A percentile compares a stretch with the other conserved stretches of the same genome.
Conservation (phyloP, 1,140 invertebrate genomes). For the Drosophila sturtevanti region DNA sequence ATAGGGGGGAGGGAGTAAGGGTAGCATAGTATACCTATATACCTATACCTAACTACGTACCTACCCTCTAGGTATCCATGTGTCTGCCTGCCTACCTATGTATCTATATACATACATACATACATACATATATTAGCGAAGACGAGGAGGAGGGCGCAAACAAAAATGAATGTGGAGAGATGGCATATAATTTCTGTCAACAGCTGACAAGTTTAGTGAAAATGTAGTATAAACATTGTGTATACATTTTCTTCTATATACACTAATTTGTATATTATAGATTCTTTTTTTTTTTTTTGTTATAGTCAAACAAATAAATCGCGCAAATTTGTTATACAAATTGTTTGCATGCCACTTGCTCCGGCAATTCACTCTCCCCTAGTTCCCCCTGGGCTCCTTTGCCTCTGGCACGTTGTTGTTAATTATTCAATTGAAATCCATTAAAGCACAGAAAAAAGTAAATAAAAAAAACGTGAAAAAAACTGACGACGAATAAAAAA, state of each 20-base stretch:
- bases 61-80: too few relatives aligned
- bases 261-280: constrained; percentile 8
- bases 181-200: constrained; percentile 14
- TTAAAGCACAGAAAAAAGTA: constrained; percentile 57
- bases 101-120: background rate
- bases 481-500: background rate
- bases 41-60: constrained; percentile 7
- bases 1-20: background rate
- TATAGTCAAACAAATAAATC: constrained; percentile 60
- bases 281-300: background rate
- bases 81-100: background rate
- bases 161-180: background rate
- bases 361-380: background rate
- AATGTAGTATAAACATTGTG: constrained; percentile 15
- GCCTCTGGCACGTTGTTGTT: constrained; percentile 59
- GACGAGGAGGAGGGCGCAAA: too few relatives aligned
- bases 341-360: constrained; percentile 33
- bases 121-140: background rate
- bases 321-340: constrained; percentile 74
- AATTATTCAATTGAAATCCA: constrained; percentile 81
- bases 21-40: constrained; percentile 26
- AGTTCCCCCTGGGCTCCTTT: constrained; percentile 10
- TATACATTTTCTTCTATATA: constrained; percentile 9
- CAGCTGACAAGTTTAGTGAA: constrained; percentile 49
- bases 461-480: constrained; percentile 23